Conservation (phyloP, 2,797 vertebrate species). For the Enteromius unitaeniatus region DNA sequence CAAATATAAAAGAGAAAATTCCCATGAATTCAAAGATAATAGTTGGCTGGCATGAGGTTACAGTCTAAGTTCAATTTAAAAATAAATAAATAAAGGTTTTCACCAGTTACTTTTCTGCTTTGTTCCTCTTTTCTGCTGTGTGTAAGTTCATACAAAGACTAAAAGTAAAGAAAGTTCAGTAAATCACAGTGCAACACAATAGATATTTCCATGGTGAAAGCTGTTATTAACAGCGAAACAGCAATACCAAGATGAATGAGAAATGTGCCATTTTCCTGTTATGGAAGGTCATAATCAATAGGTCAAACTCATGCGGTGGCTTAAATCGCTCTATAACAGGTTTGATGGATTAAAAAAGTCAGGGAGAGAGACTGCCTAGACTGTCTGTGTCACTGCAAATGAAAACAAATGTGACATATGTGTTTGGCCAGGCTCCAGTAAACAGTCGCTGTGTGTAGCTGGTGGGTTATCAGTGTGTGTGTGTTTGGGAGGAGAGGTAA, state of each 20-base stretch:
- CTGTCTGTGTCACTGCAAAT: constrained; percentile 35
- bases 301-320: constrained; percentile 31
- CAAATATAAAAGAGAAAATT: neutral
- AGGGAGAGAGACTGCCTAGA: constrained; percentile 36
- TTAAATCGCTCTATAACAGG: constrained; percentile 31
- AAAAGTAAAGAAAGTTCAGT: constrained; percentile 17
- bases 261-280: constrained; percentile 19
- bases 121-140: too few species aligned
- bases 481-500: neutral
- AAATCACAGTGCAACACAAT: neutral
- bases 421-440: constrained; percentile 38
- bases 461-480: constrained; percentile 20
- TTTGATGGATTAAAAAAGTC: constrained; percentile 26
- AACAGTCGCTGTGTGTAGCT: constrained; percentile 13
- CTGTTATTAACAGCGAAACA: constrained; percentile 4
- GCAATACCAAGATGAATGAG: constrained; percentile 6
- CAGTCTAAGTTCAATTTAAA: neutral
- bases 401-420: constrained; percentile 40
- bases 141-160: neutral
- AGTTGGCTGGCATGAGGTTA: neutral
- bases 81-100: neutral
- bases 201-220: constrained; percentile 12
- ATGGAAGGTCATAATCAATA: constrained; percentile 33
- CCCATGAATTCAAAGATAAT: neutral
- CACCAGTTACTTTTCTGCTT: neutral